Evolutionary conservation across 2,797 vertebrate genomes (phyloP), one percentile per base, ranked within the genome.

Genomic region (Lacerta viridis): DNA sequence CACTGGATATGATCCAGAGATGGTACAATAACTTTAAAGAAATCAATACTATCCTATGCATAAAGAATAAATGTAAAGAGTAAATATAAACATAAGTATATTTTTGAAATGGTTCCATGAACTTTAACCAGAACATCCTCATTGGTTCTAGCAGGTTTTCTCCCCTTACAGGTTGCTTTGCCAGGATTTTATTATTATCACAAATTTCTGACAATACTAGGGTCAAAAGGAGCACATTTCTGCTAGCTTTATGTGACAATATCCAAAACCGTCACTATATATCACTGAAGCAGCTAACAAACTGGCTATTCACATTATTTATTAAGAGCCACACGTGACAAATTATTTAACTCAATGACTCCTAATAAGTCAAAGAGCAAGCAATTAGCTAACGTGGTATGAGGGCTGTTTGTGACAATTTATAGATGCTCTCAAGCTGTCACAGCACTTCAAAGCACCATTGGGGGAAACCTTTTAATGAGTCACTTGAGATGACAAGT

Each of bases 301-400:
- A 96, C 94, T 91, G 94, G 96, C 96, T 93, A 96, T 95, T 95
- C 96, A 95, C 93, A 96, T 99, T 98, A 98, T 98, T 99, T 98
- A 98, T 98, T 97, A 97, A 94, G 95, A 97, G 97, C 97, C 96
- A 96, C 97, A 97, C 96, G 98, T 98, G 98, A 98, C 98, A 98
- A 99, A 99, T 98, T 98, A 98, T 98, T 98, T 97, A 98, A 97
- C 97, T 97, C 97, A 96, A 97, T 97, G 97, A 98, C 98, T 98
- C 97, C 96, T 96, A 97, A 98, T 96, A 98, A 98, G 98, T 98
- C 98, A 99, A 98, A 99, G 98, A 99, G 98, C 98, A 98, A 98
- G 97, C 98, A 98, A 99, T 99, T 99, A 99, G 98, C 98, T 97
- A 98, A 97, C 97, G 88, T 97, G 97, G 97, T 98, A 97, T 98